Evolutionary conservation across 2,113 vertebrate genomes (phyloP).

Genomic region (Rhabdornis inornatus): DNA sequence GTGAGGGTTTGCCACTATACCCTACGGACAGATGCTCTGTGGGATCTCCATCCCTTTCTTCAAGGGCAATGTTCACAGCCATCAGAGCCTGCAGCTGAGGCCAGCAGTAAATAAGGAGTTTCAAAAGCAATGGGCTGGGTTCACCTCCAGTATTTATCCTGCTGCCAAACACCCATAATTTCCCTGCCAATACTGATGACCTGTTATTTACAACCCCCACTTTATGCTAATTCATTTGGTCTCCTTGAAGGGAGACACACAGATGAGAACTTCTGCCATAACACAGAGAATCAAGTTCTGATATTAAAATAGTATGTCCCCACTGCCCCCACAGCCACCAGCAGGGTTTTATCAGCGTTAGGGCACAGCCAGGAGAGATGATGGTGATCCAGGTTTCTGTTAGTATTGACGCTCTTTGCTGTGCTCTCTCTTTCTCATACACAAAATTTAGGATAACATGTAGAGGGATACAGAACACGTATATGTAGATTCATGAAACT

Average conservation of each 20-base stretch:
- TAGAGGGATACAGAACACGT: accelerated
- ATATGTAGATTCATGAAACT: not conserved
- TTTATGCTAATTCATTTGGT: not conserved
- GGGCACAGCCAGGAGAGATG: not conserved
- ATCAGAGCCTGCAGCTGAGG: not conserved
- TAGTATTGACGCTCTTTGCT: not conserved
- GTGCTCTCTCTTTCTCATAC: not conserved
- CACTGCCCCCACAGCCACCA: accelerated
- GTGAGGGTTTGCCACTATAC: not conserved
- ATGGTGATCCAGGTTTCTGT: not conserved
- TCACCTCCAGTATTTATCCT: not conserved
- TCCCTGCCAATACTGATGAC: not conserved
- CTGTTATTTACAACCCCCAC: not conserved
- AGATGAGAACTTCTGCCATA: not conserved
- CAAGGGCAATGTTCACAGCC: not conserved
- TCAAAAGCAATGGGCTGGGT: not conserved
- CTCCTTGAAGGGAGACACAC: not conserved
- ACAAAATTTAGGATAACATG: not conserved
- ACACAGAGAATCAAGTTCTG: not conserved
- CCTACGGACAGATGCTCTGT: not conserved
- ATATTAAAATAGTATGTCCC: not conserved
- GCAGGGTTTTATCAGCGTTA: accelerated
- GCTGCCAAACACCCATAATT: not conserved
- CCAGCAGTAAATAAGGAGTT: conserved; percentile 1
- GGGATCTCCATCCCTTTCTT: not conserved